A percentile compares a stretch with the other conserved stretches of the same genome.
Conservation (phyloP, 2,888 invertebrate genomes). For the Drosophila birchii region DNA sequence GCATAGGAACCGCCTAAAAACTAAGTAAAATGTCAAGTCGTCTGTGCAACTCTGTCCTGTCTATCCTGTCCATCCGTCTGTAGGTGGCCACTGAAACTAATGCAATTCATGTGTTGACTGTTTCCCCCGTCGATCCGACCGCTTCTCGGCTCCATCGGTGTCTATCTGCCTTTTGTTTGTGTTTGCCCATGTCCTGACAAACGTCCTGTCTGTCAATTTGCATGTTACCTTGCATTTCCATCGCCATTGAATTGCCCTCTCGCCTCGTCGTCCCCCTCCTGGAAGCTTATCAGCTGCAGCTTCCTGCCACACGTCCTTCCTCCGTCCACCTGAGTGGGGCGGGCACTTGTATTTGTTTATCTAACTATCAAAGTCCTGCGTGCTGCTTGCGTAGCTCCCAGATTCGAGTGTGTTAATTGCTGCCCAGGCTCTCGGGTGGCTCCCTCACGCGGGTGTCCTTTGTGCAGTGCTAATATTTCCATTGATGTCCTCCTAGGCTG, state of each 20-base stretch:
- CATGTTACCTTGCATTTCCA: slow-evolving; percentile 75
- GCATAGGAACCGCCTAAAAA: slow-evolving; percentile 51
- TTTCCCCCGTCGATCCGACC: slow-evolving; percentile 27
- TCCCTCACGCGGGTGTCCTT: not conserved
- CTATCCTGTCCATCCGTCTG: slow-evolving; percentile 15
- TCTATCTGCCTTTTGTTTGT: slow-evolving; percentile 55
- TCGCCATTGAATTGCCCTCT: slow-evolving; percentile 68
- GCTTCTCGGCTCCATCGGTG: slow-evolving; percentile 3
- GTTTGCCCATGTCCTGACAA: slow-evolving; percentile 68
- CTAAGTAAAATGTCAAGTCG: slow-evolving; percentile 37
- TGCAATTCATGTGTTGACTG: slow-evolving; percentile 75
- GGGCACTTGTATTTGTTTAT: slow-evolving; percentile 73
- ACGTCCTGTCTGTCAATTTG: slow-evolving; percentile 73
- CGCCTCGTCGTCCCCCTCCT: not conserved
- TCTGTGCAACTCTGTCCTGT: no score
- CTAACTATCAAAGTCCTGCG: slow-evolving; percentile 80
- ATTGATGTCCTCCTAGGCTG: slow-evolving; percentile 34
- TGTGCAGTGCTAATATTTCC: slow-evolving; percentile 36
- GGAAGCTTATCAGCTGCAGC: slow-evolving; percentile 65
- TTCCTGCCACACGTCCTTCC: slow-evolving; percentile 73
- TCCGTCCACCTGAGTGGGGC: slow-evolving; percentile 25
- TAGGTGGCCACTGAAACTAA: slow-evolving; percentile 62
- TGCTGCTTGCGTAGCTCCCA: slow-evolving; percentile 65
- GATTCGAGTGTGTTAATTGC: slow-evolving; percentile 76
- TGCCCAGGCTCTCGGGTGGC: slow-evolving; percentile 29